Conservation (phyloP, 2,888 invertebrate species). For the Miltochrista miniata region DNA sequence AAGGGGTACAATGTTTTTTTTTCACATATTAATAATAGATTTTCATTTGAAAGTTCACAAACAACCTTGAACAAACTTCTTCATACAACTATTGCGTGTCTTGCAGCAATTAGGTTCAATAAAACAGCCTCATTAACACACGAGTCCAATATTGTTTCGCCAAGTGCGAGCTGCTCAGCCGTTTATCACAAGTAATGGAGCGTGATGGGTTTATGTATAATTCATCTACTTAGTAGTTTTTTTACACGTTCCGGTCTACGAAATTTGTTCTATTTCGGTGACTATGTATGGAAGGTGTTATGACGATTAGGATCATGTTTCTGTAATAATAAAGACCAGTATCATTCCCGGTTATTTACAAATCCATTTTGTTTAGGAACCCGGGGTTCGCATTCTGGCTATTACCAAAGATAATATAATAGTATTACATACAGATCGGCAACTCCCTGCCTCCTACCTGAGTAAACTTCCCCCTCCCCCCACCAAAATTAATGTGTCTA, state of each 20-base stretch:
- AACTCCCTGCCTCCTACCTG: no score
- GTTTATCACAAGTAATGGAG: slow-evolving; percentile 41
- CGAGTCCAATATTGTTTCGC: slow-evolving; percentile 29
- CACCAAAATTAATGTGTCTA: no score
- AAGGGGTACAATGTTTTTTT: no score
- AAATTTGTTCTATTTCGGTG: slow-evolving; percentile 15
- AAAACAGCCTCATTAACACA: slow-evolving; percentile 25
- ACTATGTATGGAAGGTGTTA: background rate
- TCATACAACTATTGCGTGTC: background rate
- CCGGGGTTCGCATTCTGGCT: no score
- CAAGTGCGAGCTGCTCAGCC: slow-evolving; percentile 19
- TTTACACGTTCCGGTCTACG: slow-evolving; percentile 30
- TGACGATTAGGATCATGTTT: background rate
- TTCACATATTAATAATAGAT: no score
- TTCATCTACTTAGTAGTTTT: slow-evolving; percentile 27
- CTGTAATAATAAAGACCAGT: background rate
- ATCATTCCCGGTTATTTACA: background rate
- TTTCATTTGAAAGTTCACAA: no score
- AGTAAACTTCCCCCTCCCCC: no score
- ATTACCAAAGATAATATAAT: no score
- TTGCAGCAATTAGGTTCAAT: slow-evolving; percentile 14
- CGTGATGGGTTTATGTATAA: slow-evolving; percentile 30
- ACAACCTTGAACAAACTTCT: background rate
- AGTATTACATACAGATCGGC: no score
- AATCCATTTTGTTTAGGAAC: no score